A percentile compares a stretch with the other conserved stretches of the same genome.
Evolutionary conservation across 2,113 vertebrate genomes (phyloP).

Genomic region (Podarcis muralis): DNA sequence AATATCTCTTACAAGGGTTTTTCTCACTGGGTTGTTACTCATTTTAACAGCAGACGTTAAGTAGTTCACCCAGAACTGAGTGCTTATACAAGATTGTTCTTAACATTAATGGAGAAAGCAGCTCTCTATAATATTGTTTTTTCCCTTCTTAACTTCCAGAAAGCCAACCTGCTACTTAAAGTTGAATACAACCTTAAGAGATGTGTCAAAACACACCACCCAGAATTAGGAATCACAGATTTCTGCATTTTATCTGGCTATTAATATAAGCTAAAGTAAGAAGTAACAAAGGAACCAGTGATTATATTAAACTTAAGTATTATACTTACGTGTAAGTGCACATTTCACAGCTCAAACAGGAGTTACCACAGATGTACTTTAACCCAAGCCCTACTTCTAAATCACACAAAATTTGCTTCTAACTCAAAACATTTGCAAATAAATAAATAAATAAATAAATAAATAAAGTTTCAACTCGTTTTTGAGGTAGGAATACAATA

Average conservation of each 20-base stretch:
- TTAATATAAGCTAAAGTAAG: background rate
- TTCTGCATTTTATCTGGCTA: background rate
- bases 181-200: background rate
- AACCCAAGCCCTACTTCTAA: background rate
- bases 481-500: background rate
- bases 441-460: background rate
- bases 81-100: background rate
- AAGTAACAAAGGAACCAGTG: background rate
- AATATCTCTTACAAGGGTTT: background rate
- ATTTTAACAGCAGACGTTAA: background rate
- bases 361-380: background rate
- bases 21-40: background rate
- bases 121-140: background rate
- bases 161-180: background rate
- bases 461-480: background rate
- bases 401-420: background rate
- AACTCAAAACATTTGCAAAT: background rate
- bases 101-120: background rate
- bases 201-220: background rate
- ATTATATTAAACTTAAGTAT: background rate
- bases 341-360: background rate
- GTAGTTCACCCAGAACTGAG: background rate
- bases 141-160: background rate
- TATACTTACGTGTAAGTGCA: too few relatives aligned
- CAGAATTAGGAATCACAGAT: background rate